Evolutionary conservation across 2,888 invertebrate genomes (phyloP).

Genomic region (Ophion ventricosus): DNA sequence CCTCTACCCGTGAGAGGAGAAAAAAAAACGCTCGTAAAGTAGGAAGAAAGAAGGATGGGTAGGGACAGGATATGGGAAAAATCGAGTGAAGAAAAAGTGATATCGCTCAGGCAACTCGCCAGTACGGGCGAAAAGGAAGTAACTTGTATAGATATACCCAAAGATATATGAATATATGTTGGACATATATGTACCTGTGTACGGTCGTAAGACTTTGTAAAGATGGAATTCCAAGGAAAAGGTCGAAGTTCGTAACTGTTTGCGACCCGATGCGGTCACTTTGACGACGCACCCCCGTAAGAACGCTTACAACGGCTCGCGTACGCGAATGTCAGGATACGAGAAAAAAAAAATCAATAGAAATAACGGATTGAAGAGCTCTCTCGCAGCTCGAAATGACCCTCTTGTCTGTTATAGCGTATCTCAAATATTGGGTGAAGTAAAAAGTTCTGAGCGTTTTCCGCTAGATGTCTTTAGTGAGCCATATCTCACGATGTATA

Average conservation of each 20-base stretch:
- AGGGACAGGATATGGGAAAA: slow-evolving; percentile 21
- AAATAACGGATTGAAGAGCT: neutral
- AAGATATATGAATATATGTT: no score
- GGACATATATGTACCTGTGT: slow-evolving; percentile 4
- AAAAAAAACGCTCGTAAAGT: slow-evolving; percentile 26
- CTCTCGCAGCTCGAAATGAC: no score
- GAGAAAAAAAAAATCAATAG: neutral
- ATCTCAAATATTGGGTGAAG: no score
- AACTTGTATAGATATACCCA: neutral
- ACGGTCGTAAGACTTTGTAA: slow-evolving; percentile 38
- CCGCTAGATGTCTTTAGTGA: no score
- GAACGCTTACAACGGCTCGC: neutral
- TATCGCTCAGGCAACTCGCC: neutral
- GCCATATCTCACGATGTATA: no score
- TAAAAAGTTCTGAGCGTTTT: no score
- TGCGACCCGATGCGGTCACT: slow-evolving; percentile 23
- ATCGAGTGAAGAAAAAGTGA: slow-evolving; percentile 8
- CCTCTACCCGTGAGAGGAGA: neutral
- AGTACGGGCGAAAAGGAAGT: slow-evolving; percentile 5
- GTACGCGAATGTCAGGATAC: no score
- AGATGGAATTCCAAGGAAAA: slow-evolving; percentile 12
- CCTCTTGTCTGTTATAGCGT: no score
- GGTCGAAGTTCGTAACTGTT: slow-evolving; percentile 32
- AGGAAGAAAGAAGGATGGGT: neutral
- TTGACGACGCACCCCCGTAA: neutral